These are phyloP conservation scores for Diprion similis DNA, from an alignment of 1,140 invertebrate genomes.

Conservation along the genomic window DNA sequence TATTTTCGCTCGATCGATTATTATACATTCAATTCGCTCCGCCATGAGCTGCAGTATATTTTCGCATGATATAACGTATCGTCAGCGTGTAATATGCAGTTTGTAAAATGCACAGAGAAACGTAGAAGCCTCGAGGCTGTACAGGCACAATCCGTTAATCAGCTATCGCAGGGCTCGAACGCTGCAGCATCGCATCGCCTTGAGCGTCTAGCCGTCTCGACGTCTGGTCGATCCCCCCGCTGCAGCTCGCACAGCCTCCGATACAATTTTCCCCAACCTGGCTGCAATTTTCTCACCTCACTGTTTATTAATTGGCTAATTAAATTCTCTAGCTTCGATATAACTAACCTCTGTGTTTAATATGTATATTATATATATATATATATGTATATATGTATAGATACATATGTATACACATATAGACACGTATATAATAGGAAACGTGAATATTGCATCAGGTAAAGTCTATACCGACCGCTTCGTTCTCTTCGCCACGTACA, in stretches of 20 bases:
- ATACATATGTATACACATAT: no score
- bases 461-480: neutral
- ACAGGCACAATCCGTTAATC: neutral
- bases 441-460: neutral
- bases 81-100: no score
- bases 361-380: no score
- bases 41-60: no score
- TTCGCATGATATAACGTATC: no score
- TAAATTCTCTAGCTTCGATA: neutral
- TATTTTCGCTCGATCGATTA: no score
- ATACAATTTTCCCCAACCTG: neutral
- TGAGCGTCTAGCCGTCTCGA: constrained; percentile 4
- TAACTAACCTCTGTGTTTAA: neutral
- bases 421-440: no score
- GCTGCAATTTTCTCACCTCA: constrained; percentile 1
- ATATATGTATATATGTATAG: no score
- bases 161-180: neutral
- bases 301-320: constrained; percentile 1
- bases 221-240: neutral
- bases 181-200: neutral
- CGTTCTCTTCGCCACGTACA: neutral
- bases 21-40: no score
- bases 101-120: neutral
- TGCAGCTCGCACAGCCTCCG: neutral
- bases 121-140: neutral